phyloP scores from a whole-genome alignment of 1,140 invertebrate genomes.

The Pogonus chalceus region DNA sequence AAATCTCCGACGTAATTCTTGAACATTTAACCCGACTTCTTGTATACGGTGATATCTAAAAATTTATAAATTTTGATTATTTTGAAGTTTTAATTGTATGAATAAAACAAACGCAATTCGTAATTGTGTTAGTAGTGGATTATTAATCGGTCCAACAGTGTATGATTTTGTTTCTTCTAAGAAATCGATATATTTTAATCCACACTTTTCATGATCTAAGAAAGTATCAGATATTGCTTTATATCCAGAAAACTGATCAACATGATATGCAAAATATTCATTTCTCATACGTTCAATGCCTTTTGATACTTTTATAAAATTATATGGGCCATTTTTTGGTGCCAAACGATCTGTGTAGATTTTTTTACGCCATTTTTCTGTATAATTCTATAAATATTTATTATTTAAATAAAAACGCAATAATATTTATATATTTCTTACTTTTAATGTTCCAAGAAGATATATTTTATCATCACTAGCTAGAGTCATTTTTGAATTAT shows the following conservation, averaged over 20 bases:
- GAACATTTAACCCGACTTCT: conserved; percentile 44
- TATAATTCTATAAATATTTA: too few species aligned
- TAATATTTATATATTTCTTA: too few species aligned
- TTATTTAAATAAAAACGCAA: too few species aligned
- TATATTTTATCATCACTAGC: conserved; percentile 49
- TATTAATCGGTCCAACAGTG: conserved; percentile 42
- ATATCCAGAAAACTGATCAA: conserved; percentile 44
- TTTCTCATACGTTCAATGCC: conserved; percentile 43
- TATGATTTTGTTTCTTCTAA: conserved; percentile 44
- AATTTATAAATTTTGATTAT: too few species aligned
- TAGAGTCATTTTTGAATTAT: conserved; percentile 45
- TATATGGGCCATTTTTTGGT: conserved; percentile 37
- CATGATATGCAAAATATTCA: conserved; percentile 52
- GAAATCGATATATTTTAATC: conserved; percentile 46
- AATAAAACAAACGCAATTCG: conserved; percentile 47
- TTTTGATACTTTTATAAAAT: conserved; percentile 43
- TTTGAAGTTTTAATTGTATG: too few species aligned
- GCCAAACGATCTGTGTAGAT: conserved; percentile 49
- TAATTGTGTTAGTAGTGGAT: conserved; percentile 47
- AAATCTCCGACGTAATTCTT: conserved; percentile 42
- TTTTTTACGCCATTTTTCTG: conserved; percentile 43
- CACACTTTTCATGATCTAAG: conserved; percentile 52
- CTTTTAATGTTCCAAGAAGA: too few species aligned
- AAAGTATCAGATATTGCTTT: conserved; percentile 49
- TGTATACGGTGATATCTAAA: too few species aligned